Evolutionary conservation across 2,888 invertebrate species (phyloP).

Genomic region (Acanthopleura granulata): DNA sequence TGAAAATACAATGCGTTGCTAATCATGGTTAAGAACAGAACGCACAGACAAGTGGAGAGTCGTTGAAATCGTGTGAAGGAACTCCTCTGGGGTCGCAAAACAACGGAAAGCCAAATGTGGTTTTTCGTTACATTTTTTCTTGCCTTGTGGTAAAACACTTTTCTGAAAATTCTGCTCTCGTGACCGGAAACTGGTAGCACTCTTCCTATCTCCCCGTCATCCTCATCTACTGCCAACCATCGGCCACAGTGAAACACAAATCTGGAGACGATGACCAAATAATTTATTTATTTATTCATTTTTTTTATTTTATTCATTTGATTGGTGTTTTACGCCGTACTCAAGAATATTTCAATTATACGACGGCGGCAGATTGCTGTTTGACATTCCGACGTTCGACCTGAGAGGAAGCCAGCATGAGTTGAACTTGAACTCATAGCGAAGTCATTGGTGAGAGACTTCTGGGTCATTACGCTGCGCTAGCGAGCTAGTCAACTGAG

Average conservation of each 20-base stretch:
- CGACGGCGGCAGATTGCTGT: too few relatives aligned
- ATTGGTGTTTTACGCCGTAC: too few relatives aligned
- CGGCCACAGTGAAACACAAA: slow-evolving; percentile 38
- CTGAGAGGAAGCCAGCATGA: too few relatives aligned
- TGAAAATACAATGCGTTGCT: slow-evolving; percentile 70
- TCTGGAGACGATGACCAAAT: too few relatives aligned
- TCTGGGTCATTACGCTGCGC: too few relatives aligned
- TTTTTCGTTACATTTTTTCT: slow-evolving; percentile 59
- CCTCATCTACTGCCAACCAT: slow-evolving; percentile 37
- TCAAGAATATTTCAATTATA: too few relatives aligned
- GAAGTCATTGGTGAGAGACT: too few relatives aligned
- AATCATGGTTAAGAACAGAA: slow-evolving; percentile 69
- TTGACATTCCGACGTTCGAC: too few relatives aligned
- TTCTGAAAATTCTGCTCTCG: slow-evolving; percentile 23
- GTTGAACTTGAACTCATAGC: too few relatives aligned
- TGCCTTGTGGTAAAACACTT: slow-evolving; percentile 29
- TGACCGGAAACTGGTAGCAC: slow-evolving; percentile 29
- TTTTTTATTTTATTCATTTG: too few relatives aligned
- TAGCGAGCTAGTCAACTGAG: too few relatives aligned
- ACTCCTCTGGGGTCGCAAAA: slow-evolving; percentile 66
- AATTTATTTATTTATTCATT: too few relatives aligned
- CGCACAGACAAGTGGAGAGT: slow-evolving; percentile 63
- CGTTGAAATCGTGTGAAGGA: slow-evolving; percentile 66
- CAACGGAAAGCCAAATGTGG: slow-evolving; percentile 71
- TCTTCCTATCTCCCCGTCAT: slow-evolving; percentile 28